Conservation (phyloP, 1,140 invertebrate genomes). For the Scaptomyza hsui region DNA sequence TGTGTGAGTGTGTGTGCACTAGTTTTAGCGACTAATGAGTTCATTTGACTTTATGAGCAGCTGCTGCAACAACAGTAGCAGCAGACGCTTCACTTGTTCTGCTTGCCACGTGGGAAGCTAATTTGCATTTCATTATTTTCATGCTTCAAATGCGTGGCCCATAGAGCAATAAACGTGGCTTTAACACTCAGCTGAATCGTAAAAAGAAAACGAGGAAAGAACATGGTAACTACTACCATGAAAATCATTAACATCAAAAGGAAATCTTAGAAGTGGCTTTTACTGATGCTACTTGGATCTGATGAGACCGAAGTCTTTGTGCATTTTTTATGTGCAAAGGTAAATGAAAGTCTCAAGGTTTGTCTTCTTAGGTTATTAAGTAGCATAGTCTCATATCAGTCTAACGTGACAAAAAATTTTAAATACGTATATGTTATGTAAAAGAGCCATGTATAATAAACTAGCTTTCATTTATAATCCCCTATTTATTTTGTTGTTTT, state of each 20-base stretch:
- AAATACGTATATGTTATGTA: no score
- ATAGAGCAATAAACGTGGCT: conserved; percentile 16
- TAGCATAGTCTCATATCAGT: background rate
- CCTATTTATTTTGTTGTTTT: background rate
- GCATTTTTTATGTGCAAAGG: background rate
- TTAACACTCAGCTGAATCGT: conserved; percentile 11
- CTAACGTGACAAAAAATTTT: background rate
- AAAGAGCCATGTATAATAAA: no score
- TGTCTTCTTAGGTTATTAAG: background rate
- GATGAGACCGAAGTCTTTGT: background rate
- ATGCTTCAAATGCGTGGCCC: conserved; percentile 11
- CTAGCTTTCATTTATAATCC: no score
- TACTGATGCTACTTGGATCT: background rate
- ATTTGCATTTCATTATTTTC: conserved; percentile 38
- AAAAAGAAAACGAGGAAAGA: background rate
- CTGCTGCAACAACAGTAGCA: conserved; percentile 6
- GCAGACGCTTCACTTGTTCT: background rate
- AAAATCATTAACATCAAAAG: conserved; percentile 5
- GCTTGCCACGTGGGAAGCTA: conserved; percentile 11
- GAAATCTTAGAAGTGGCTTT: conserved; percentile 1
- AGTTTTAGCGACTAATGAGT: conserved; percentile 18
- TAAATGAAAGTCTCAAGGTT: background rate
- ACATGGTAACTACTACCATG: background rate
- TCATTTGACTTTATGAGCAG: conserved; percentile 30
- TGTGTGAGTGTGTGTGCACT: background rate